Conservation (phyloP, 2,113 vertebrate genomes). For the Probosciger aterrimus region DNA sequence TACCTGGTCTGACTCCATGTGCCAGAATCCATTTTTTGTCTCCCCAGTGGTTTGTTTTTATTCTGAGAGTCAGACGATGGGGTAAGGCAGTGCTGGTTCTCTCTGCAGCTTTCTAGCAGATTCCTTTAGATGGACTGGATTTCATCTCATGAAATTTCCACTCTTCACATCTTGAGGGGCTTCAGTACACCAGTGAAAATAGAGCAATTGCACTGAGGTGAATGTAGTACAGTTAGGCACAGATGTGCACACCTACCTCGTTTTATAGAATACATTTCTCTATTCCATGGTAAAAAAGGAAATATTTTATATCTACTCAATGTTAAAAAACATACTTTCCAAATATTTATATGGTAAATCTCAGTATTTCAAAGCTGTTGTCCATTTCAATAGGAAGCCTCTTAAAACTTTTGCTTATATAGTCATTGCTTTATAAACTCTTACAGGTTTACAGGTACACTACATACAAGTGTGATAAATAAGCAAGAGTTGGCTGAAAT, state of each 20-base stretch:
- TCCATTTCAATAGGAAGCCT: neutral
- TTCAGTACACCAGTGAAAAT: neutral
- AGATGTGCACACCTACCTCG: neutral
- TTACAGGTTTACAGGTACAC: neutral
- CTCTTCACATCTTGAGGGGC: neutral
- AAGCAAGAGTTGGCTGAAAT: neutral
- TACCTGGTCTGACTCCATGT: neutral
- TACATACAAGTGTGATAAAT: neutral
- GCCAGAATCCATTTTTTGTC: neutral
- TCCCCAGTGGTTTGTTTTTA: neutral
- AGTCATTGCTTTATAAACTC: neutral
- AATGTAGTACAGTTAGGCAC: neutral
- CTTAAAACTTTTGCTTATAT: neutral
- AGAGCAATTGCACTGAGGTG: neutral
- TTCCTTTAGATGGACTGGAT: neutral
- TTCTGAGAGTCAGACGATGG: neutral
- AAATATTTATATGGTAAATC: neutral
- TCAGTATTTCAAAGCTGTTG: neutral
- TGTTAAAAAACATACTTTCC: neutral
- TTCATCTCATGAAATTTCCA: neutral
- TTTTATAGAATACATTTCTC: neutral
- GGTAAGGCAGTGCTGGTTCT: neutral
- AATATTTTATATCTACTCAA: neutral
- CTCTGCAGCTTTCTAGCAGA: neutral
- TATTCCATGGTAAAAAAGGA: neutral